These are phyloP conservation scores for Trachurus trachurus DNA, from an alignment of 2,797 vertebrate genomes.

Conservation along the genomic window DNA sequence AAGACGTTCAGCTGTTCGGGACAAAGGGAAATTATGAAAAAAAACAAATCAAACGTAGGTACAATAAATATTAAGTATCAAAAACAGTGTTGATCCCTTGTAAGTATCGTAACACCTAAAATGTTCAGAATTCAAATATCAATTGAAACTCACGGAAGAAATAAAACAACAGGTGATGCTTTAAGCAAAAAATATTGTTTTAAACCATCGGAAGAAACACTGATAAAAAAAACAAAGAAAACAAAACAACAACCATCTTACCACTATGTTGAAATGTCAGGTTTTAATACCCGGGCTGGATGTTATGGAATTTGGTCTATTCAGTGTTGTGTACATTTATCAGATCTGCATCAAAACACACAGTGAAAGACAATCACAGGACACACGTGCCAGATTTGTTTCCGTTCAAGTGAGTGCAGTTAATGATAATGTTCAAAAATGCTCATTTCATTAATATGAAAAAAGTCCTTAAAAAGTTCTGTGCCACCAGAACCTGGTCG, in stretches of 20 bases:
- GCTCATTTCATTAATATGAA: not conserved
- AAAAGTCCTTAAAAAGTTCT: not conserved
- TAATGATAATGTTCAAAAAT: not conserved
- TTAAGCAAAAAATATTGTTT: slow-evolving; percentile 28
- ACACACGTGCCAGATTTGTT: slow-evolving; percentile 1
- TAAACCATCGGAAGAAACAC: slow-evolving; percentile 23
- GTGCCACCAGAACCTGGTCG: not conserved
- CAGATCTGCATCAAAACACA: slow-evolving; percentile 7
- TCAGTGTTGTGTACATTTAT: not conserved
- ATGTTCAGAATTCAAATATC: slow-evolving; percentile 2
- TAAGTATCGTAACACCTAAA: not conserved
- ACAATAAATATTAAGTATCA: slow-evolving; percentile 60
- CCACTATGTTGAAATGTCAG: not conserved
- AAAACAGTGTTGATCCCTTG: slow-evolving; percentile 42
- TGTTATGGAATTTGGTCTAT: not conserved
- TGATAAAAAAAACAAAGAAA: not conserved
- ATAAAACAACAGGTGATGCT: slow-evolving; percentile 26
- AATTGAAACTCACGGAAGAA: not conserved
- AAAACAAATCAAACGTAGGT: slow-evolving; percentile 53
- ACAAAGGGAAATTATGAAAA: not conserved
- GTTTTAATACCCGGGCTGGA: not conserved
- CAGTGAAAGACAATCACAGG: not conserved
- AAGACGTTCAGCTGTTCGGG: not conserved
- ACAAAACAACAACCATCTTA: not conserved
- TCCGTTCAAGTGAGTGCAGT: slow-evolving; percentile 14